Base-by-base conservation (phyloP, 2,797 vertebrate species). In the Helostoma temminkii region DNA sequence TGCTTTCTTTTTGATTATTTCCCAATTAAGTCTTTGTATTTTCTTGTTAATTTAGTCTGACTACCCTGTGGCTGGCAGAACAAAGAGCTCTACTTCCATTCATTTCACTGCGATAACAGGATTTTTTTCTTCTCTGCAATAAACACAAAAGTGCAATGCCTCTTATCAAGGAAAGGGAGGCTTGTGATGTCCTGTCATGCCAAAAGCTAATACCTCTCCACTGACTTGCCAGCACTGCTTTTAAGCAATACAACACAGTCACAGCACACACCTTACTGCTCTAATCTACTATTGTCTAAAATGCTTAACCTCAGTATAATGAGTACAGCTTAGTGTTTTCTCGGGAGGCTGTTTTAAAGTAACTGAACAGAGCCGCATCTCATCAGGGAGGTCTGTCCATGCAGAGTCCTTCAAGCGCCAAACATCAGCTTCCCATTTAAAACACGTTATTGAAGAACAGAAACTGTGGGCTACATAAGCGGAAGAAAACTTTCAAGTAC, bases 51-150 rank as follows among this genome's bases (percentile, higher is more conserved):
- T 71, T 49, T 30, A 9, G 21, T 68, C 64, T 49, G 24, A 74
- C 49, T 71, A 6, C 36, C 71, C 56, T 9, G 28, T 56, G 68
- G 68, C 67, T 85, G 61, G n/a, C 24, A 59, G 57, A 85, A 88
- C 70, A 80, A 81, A 82, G 54, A 66, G 65, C 66, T 66, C 25
- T 52, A 37, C 48, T 46, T 24, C 32, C 49, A 66, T 58, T 72
- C 5, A 71, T 55, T 59, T 62, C 3, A 18, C 30, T 62, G 7
- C 11, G 22, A 57, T 61, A 72, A 74, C 70, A 46, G 36, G 32
- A 50, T 63, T 78, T 68, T 49, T 68, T n/a, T 7, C 5, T 3
- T n/a, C 45, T 59, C 24, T 26, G 66, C 48, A 43, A 21, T 34
- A 71, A 74, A 55, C 49, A 48, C 54, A 72, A 59, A 75, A 61